Evolutionary conservation across 2,888 invertebrate genomes (phyloP), one percentile per base, ranked within the genome.

Genomic region (Azorinus chamasolen): DNA sequence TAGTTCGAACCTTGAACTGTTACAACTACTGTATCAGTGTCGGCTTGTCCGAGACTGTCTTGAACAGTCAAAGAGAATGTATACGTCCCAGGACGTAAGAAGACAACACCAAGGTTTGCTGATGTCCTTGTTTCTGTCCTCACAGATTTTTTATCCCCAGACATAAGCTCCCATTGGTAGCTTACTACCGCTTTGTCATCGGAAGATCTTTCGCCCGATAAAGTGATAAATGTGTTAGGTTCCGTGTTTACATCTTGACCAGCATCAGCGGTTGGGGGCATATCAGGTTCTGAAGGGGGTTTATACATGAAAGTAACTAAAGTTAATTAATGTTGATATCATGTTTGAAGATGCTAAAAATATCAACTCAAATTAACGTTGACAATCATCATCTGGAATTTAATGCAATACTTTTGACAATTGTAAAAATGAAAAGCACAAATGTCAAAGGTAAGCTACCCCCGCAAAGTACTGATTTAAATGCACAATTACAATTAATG

Each of bases 261-360:
- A 22, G 78, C 78, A 22, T 73, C 48, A 18, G 78, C 78, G 16
- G 20, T 46, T 0, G 78, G 78, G 14, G 78, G 72, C 0, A 68
- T 8, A 20, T 76, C 70, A 51, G 43, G 61, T 10, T 41, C 70
- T 70, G 20, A 1, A 32, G 46, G 25, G 27, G n/a, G n/a, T n/a
- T n/a, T n/a, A n/a, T n/a, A n/a, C n/a, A n/a, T n/a, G n/a, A n/a
- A n/a, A n/a, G n/a, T n/a, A n/a, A n/a, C n/a, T n/a, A n/a, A n/a
- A n/a, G n/a, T n/a, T n/a, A n/a, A n/a, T n/a, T n/a, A n/a, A n/a
- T n/a, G n/a, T n/a, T n/a, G n/a, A n/a, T n/a, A n/a, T n/a, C n/a
- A n/a, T n/a, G n/a, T n/a, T n/a, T n/a, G n/a, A n/a, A n/a, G n/a
- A n/a, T n/a, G n/a, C n/a, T n/a, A n/a, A n/a, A n/a, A n/a, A n/a